Evolutionary conservation across 30 jellyfish, hydroid and myxozoan genomes (phyloP).

Genomic region (Rhopilema esculentum): DNA sequence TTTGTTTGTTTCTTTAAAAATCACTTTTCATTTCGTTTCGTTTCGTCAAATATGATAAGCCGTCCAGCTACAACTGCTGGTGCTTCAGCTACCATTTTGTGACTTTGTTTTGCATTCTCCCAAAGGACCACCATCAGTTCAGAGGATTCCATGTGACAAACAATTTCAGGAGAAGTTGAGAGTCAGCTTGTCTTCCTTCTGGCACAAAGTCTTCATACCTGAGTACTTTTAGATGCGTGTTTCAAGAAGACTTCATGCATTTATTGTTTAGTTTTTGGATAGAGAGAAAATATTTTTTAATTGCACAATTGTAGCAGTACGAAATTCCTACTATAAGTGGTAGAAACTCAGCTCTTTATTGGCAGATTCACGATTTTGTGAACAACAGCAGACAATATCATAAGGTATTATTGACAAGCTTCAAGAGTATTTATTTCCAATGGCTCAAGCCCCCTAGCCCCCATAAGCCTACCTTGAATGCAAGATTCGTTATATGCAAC

Average conservation of each 20-base stretch:
- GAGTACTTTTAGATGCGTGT: slow-evolving; percentile 76
- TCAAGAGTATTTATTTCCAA: neutral
- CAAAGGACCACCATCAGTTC: slow-evolving; percentile 72
- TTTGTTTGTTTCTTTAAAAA: neutral
- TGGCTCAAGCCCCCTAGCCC: neutral
- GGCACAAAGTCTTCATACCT: slow-evolving; percentile 77
- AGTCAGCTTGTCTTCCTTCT: slow-evolving; percentile 29
- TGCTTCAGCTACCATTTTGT: slow-evolving; percentile 51
- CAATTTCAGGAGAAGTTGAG: slow-evolving; percentile 23
- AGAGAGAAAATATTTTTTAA: no score
- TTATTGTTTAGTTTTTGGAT: slow-evolving; percentile 5
- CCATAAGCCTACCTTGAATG: neutral
- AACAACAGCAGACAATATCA: neutral
- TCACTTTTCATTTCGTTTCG: no score
- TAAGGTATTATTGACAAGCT: neutral
- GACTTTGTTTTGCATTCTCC: slow-evolving; percentile 73
- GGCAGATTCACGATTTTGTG: neutral
- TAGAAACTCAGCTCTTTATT: neutral
- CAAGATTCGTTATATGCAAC: neutral
- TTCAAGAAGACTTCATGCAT: slow-evolving; percentile 61
- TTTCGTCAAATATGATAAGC: no score
- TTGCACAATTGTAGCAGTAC: neutral
- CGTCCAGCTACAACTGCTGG: neutral
- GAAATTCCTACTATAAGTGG: neutral
- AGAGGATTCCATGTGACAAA: slow-evolving; percentile 61